Evolutionary conservation across 2,888 invertebrate genomes (phyloP), one percentile per base, ranked within the genome.

Genomic region (Shargacucullia verbasci): DNA sequence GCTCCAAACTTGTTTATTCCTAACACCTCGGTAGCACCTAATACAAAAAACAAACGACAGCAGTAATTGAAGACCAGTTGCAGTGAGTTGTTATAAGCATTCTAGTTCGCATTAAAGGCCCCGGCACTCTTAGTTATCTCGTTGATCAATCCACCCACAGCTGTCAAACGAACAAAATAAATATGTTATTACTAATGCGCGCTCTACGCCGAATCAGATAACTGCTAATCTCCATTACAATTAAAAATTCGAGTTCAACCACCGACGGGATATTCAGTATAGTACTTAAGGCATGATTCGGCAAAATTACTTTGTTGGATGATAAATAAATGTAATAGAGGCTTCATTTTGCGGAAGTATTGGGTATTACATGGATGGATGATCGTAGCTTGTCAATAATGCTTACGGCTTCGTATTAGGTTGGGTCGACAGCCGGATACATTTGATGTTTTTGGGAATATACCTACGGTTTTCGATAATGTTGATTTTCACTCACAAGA

Each of bases 151-250:
- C 89, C 92, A 90, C 93, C 92, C 86, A 90, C 91, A 86, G 87
- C 92, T 93, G 94, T 93, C 92, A 93, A 86, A 88, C 84, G 87
- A 83, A 88, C 87, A 89, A 89, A 92, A 92, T 92, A 92, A 91
- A 92, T 92, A 92, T 92, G 92, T 93, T 92, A 89, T 91, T 89
- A 90, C 90, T 85, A 91, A 91, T 90, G 89, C 89, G 85, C 85
- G 88, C 85, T 85, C 87, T 84, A 84, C 86, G 72, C 80, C 70
- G 64, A 83, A 92, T 93, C 92, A 88, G 93, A 94, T 94, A 92
- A 86, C 81, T 73, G 75, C 82, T 91, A 90, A 92, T 93, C 92
- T 92, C 89, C 88, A 89, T 90, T 91, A 92, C 92, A 94, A 92
- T 94, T 93, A 92, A 92, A 90, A 90, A 88, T 81, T 88, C 82